Evolutionary conservation across 2,888 invertebrate genomes (phyloP).

Genomic region (Morpho helenor): DNA sequence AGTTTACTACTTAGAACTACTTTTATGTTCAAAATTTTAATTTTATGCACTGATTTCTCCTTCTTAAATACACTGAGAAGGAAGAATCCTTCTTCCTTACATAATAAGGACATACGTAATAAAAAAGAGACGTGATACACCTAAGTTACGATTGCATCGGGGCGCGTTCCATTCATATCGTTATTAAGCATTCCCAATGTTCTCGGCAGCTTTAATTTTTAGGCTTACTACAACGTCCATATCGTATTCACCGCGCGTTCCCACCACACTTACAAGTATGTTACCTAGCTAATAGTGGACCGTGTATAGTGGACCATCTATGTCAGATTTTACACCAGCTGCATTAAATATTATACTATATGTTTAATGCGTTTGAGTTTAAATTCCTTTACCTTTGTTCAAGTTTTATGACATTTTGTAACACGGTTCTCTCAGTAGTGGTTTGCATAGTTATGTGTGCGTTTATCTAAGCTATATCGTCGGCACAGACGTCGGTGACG

Average conservation of each 20-base stretch:
- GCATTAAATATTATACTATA: slow-evolving; percentile 37
- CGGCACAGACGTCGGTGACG: slow-evolving; percentile 44
- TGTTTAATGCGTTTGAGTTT: slow-evolving; percentile 37
- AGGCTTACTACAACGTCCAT: slow-evolving; percentile 61
- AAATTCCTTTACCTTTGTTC: slow-evolving; percentile 33
- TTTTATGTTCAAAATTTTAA: too few relatives aligned
- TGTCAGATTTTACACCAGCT: slow-evolving; percentile 26
- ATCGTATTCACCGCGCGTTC: slow-evolving; percentile 67
- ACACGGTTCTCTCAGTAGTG: slow-evolving; percentile 38
- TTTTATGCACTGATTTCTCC: too few relatives aligned
- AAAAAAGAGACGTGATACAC: slow-evolving; percentile 47
- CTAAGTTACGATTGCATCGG: slow-evolving; percentile 56
- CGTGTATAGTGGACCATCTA: slow-evolving; percentile 32
- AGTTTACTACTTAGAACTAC: too few relatives aligned
- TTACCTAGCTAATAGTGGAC: slow-evolving; percentile 66
- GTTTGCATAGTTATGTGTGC: slow-evolving; percentile 72
- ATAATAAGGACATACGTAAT: background rate
- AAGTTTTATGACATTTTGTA: slow-evolving; percentile 37
- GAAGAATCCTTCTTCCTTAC: too few relatives aligned
- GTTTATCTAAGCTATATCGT: slow-evolving; percentile 70
- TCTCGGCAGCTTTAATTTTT: slow-evolving; percentile 66
- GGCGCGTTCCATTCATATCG: slow-evolving; percentile 63
- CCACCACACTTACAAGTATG: slow-evolving; percentile 61
- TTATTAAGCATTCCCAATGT: slow-evolving; percentile 69
- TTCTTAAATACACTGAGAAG: too few relatives aligned